A percentile compares a stretch with the other conserved stretches of the same genome.
phyloP scores from a whole-genome alignment of 2,113 vertebrate genomes.

The Corapipo altera region DNA sequence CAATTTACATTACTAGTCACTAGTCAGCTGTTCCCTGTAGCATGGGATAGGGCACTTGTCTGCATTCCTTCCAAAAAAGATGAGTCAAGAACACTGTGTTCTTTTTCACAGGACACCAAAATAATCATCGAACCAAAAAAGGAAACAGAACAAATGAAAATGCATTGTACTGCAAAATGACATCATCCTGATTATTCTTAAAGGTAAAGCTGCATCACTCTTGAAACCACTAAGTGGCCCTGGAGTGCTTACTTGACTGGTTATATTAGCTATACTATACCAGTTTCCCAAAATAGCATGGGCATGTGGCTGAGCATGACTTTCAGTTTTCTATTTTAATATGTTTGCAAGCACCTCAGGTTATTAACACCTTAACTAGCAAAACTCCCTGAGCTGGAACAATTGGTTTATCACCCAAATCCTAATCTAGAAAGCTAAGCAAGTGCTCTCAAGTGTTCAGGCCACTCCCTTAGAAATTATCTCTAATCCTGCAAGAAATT shows the following conservation, averaged over 20 bases:
- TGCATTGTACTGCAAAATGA: not conserved
- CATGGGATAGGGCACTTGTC: not conserved
- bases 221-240: not conserved
- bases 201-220: not conserved
- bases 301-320: not conserved
- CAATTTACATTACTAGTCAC: not conserved
- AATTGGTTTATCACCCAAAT: not conserved
- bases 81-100: not conserved
- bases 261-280: not conserved
- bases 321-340: not conserved
- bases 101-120: not conserved
- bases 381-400: not conserved
- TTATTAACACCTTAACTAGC: not conserved
- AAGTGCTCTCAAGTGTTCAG: not conserved
- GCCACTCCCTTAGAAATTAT: not conserved
- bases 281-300: not conserved
- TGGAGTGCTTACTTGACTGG: not conserved
- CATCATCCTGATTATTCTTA: not conserved
- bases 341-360: not conserved
- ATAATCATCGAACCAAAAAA: not conserved
- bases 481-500: not conserved
- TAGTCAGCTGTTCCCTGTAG: not conserved
- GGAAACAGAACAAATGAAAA: conserved; percentile 23
- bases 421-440: not conserved
- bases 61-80: not conserved